A percentile compares a stretch with the other conserved stretches of the same genome.
phyloP scores from a whole-genome alignment of 2,888 invertebrate species.

The Aspidapion aeneum region DNA sequence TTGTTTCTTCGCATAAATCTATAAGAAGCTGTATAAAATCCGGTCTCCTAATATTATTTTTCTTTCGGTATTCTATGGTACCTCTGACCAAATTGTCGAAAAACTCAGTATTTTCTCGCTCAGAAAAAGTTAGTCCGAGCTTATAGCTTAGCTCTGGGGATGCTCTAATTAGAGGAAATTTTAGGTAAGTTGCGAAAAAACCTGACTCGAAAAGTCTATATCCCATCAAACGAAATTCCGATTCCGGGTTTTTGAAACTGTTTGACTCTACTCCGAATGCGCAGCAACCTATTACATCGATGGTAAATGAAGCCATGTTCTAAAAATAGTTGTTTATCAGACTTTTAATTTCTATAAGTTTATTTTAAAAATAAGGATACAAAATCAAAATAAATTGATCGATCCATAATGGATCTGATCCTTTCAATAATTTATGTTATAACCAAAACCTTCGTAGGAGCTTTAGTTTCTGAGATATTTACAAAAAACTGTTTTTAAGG shows the following conservation, averaged over 20 bases:
- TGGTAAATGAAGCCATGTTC: conserved; percentile 19
- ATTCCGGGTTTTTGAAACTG: conserved; percentile 51
- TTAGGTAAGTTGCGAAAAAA: neutral
- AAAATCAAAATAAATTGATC: no score
- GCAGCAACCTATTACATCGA: conserved; percentile 42
- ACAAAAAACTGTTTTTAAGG: no score
- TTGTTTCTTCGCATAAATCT: conserved; percentile 26
- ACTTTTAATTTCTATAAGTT: no score
- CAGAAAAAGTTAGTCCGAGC: conserved; percentile 15
- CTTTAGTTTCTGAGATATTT: no score
- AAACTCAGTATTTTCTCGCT: conserved; percentile 33
- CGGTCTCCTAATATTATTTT: conserved; percentile 27
- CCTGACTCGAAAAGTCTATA: conserved; percentile 1
- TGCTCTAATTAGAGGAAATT: neutral
- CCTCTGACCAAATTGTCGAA: conserved; percentile 35
- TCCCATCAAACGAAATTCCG: conserved; percentile 42
- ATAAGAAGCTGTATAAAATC: conserved; percentile 35
- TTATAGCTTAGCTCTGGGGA: neutral
- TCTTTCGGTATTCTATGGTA: conserved; percentile 34
- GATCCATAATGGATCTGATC: no score
- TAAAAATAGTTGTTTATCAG: neutral
- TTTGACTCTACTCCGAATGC: conserved; percentile 58
- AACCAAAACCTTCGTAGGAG: no score
- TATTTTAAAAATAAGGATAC: no score
- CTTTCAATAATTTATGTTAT: no score